Evolutionary conservation across 2,797 vertebrate species (phyloP), one percentile per base, ranked within the genome.

Genomic region (Pagetopsis macropterus): DNA sequence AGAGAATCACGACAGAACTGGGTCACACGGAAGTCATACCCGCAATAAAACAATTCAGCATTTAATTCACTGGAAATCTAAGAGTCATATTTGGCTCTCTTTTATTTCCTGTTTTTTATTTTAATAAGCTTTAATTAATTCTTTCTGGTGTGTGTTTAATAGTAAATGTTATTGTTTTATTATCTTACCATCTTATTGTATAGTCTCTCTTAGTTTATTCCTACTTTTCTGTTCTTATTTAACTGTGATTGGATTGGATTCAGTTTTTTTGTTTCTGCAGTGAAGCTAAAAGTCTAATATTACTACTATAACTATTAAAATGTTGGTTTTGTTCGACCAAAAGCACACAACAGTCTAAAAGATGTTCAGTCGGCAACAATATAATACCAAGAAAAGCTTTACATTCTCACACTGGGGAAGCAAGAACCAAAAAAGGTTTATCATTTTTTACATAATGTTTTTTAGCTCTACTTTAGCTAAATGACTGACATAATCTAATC

Each of bases 1-100:
- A 88, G 88, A 79, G 48, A 91, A 57, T 44, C 5, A 51, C 33
- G 40, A 43, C 44, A 78, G 56, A 72, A 52, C 19, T 8, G 59
- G 49, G 65, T 70, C 33, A 57, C 37, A 65, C 5, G 33, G 5
- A 37, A 37, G 33, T 37, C 33, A 37, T 37, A 3, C 44, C 17
- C 19, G 40, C 8, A 17, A 3, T 8, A 16, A 45, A 37, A 16
- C 63, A 49, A 41, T 37, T 16, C 4, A 3, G 31, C n/a, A 37
- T 65, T 31, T 8, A 45, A 37, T 75, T 60, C 67, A 50, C 33
- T 37, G 31, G 13, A 79, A 50, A 9, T 14, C 9, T 33, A 27
- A 31, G 3, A 9, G 9, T 63, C 6, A 11, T 15, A 43, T 65
- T 46, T 2, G 65, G 54, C 5, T 37, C 6, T 9, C 33, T 37